Conservation (phyloP, 2,888 invertebrate species). For the Lacanobia wlatinum region DNA sequence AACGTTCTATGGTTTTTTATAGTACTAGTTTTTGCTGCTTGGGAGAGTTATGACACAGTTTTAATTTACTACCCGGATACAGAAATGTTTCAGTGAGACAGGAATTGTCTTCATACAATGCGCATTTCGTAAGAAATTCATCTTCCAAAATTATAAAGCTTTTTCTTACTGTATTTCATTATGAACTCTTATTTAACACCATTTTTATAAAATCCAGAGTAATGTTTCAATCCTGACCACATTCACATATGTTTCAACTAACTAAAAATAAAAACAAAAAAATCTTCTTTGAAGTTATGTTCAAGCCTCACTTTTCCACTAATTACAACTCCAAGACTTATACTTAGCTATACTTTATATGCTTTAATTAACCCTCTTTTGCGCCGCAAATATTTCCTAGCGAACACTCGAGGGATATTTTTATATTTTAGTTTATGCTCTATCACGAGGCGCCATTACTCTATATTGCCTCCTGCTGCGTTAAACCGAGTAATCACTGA, state of each 20-base stretch:
- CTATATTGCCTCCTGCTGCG: slow-evolving; percentile 59
- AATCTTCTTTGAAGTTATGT: slow-evolving; percentile 7
- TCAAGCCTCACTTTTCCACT: slow-evolving; percentile 7
- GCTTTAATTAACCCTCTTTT: slow-evolving; percentile 42
- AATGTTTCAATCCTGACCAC: not conserved
- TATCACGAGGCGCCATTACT: slow-evolving; percentile 52
- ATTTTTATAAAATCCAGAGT: not conserved
- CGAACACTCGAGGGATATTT: slow-evolving; percentile 32
- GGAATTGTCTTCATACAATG: not conserved
- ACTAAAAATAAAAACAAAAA: not conserved
- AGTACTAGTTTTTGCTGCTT: no score
- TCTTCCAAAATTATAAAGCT: not conserved
- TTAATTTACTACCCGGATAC: not conserved
- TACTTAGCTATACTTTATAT: slow-evolving; percentile 5
- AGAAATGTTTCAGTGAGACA: not conserved
- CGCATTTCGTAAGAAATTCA: not conserved
- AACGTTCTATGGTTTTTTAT: no score
- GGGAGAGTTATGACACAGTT: not conserved
- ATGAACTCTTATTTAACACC: not conserved
- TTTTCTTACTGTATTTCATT: not conserved
- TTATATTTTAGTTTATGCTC: slow-evolving; percentile 58
- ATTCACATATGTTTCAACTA: not conserved
- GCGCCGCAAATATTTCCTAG: slow-evolving; percentile 37
- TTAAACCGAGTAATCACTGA: slow-evolving; percentile 50
- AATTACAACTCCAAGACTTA: slow-evolving; percentile 31